Evolutionary conservation across 2,797 vertebrate species (phyloP).

Genomic region (Amphiprion clarkii): DNA sequence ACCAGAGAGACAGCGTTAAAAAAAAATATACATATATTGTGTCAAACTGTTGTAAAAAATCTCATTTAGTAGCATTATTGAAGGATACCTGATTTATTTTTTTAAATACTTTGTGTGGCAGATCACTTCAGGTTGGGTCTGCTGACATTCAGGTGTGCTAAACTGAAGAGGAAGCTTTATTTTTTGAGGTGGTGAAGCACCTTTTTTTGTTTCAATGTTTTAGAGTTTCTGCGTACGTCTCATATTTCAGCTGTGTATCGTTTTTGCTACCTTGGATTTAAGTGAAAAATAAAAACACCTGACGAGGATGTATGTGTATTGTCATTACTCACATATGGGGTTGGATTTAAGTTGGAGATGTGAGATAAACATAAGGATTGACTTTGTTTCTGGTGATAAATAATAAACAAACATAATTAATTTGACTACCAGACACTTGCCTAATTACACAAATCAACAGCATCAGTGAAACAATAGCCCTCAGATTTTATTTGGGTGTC

Average conservation of each 20-base stretch:
- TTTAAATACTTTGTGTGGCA: constrained; percentile 48
- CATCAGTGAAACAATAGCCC: constrained; percentile 38
- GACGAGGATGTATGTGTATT: constrained; percentile 32
- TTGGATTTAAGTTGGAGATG: background rate
- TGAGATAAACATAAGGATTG: background rate
- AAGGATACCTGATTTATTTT: constrained; percentile 69
- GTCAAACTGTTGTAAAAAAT: constrained; percentile 67
- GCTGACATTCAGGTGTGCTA: constrained; percentile 73
- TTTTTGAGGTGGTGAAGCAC: constrained; percentile 72
- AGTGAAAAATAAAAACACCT: constrained; percentile 75
- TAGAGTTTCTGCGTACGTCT: constrained; percentile 61
- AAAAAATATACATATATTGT: constrained; percentile 41
- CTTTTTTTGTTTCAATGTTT: constrained; percentile 67
- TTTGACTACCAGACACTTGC: constrained; percentile 24
- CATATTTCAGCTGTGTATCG: constrained; percentile 78
- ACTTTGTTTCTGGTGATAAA: background rate
- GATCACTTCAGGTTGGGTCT: constrained; percentile 59
- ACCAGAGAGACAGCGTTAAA: constrained; percentile 53
- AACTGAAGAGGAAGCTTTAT: constrained; percentile 83
- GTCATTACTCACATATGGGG: background rate
- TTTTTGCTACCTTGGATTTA: constrained; percentile 82
- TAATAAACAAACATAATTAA: constrained; percentile 11
- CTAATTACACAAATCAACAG: constrained; percentile 49
- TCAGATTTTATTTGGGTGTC: constrained; percentile 37
- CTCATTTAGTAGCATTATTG: constrained; percentile 60